Evolutionary conservation across 2,797 vertebrate genomes (phyloP).

Genomic region (Champsocephalus gunnari): DNA sequence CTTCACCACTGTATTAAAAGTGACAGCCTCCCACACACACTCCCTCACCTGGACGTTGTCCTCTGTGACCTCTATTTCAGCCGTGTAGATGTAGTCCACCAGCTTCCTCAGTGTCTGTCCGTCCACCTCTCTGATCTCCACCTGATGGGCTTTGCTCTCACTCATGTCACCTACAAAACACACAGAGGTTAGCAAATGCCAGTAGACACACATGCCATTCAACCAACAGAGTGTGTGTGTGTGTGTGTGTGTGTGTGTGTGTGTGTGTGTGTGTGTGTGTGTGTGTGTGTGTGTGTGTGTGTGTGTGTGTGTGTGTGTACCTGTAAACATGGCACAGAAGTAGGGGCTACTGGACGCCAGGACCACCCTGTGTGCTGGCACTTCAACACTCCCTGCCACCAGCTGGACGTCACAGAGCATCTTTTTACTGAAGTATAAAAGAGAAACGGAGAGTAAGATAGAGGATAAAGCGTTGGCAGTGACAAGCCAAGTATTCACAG

Average conservation of each 20-base stretch:
- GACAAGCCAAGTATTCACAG: not conserved
- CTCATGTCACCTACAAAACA: conserved; percentile 92
- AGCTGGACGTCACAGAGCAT: conserved; percentile 96
- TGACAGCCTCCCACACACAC: not conserved
- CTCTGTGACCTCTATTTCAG: conserved; percentile 95
- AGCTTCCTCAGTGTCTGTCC: conserved; percentile 92
- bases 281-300: conserved; percentile 31
- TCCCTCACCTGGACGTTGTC: conserved; percentile 94
- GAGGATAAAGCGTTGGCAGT: not conserved
- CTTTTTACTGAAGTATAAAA: conserved; percentile 86
- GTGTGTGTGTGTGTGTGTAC: conserved; percentile 76
- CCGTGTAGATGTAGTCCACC: conserved; percentile 96
- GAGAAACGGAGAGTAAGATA: not conserved
- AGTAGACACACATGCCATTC: not conserved
- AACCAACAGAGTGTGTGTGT: not conserved
- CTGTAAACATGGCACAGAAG: conserved; percentile 99
- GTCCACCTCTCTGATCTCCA: conserved; percentile 96
- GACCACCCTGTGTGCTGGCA: conserved; percentile 94
- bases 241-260: conserved; percentile 35
- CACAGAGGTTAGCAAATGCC: not conserved
- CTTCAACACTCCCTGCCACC: conserved; percentile 91
- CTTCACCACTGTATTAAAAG: too few relatives aligned
- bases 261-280: conserved; percentile 49
- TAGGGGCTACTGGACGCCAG: conserved; percentile 96
- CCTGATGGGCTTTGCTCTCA: conserved; percentile 95